phyloP scores from a whole-genome alignment of 2,797 vertebrate species.

The Xiphophorus birchmanni region DNA sequence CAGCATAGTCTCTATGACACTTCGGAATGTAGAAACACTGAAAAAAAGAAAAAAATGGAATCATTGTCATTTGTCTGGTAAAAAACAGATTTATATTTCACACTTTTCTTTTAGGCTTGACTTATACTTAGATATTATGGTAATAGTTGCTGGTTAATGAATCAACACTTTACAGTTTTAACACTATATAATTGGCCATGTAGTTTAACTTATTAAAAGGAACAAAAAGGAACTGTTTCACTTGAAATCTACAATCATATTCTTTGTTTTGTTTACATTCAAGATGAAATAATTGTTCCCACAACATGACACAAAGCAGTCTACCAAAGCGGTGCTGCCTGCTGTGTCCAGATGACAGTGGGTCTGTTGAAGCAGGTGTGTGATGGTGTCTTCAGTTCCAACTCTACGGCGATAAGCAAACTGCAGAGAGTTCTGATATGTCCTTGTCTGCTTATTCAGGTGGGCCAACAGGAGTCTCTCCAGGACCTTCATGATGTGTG shows the following conservation, averaged over 20 bases:
- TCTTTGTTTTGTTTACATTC: no score
- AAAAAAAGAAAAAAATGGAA: slow-evolving; percentile 22
- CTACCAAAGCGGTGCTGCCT: no score
- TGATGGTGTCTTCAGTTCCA: background rate
- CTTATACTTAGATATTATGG: background rate
- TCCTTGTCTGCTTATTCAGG: no score
- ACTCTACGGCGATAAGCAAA: background rate
- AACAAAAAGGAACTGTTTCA: background rate
- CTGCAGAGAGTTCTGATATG: background rate
- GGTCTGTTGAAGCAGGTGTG: background rate
- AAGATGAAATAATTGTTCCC: no score
- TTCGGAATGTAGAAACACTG: slow-evolving; percentile 95
- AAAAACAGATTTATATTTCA: background rate
- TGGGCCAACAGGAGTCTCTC: background rate
- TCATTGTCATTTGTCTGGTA: background rate
- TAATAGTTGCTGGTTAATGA: background rate
- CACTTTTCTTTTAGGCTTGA: background rate
- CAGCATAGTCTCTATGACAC: slow-evolving; percentile 88
- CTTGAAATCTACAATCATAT: background rate
- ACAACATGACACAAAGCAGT: no score
- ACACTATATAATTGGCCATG: background rate
- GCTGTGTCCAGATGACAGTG: background rate
- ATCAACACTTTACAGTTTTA: background rate
- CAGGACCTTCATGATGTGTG: no score
- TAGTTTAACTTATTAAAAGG: background rate